Conservation (phyloP, 2,888 invertebrate genomes). For the Poecilobothrus nobilitatus region DNA sequence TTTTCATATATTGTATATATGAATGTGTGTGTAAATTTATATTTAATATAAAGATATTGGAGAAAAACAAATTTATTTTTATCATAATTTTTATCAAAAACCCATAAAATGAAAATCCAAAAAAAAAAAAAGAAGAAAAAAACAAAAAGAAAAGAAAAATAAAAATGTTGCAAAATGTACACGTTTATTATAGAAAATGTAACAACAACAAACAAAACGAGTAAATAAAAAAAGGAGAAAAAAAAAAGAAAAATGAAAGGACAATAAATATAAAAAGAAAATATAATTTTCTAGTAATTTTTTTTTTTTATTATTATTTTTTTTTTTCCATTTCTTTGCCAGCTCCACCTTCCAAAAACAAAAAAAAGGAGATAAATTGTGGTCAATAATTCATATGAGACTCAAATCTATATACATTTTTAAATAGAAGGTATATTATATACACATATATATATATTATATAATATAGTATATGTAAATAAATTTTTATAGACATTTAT, state of each 20-base stretch:
- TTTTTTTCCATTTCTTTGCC: not conserved
- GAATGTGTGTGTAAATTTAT: not conserved
- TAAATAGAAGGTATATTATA: not conserved
- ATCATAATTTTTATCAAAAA: slow-evolving; percentile 6
- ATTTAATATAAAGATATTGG: not conserved
- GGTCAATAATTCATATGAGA: slow-evolving; percentile 11
- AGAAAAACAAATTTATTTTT: slow-evolving; percentile 1
- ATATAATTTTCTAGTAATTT: not conserved
- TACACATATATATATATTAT: not conserved
- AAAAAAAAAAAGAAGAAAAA: too few species aligned
- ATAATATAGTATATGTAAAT: not conserved
- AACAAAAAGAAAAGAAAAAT: not conserved
- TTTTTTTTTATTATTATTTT: not conserved
- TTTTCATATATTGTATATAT: not conserved
- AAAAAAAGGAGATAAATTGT: slow-evolving; percentile 8
- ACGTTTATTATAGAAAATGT: not conserved
- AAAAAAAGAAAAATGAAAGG: not conserved
- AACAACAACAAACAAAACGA: too few species aligned
- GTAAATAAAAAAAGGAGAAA: too few species aligned
- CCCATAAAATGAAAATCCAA: slow-evolving; percentile 3
- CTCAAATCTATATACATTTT: not conserved
- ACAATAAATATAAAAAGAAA: not conserved
- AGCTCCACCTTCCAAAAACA: not conserved
- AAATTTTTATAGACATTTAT: not conserved
- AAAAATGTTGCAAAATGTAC: not conserved